A percentile compares a stretch with the other conserved stretches of the same genome.
Evolutionary conservation across 2,113 vertebrate genomes (phyloP).

Genomic region (western clawed frog (Xenopus tropicalis)): DNA sequence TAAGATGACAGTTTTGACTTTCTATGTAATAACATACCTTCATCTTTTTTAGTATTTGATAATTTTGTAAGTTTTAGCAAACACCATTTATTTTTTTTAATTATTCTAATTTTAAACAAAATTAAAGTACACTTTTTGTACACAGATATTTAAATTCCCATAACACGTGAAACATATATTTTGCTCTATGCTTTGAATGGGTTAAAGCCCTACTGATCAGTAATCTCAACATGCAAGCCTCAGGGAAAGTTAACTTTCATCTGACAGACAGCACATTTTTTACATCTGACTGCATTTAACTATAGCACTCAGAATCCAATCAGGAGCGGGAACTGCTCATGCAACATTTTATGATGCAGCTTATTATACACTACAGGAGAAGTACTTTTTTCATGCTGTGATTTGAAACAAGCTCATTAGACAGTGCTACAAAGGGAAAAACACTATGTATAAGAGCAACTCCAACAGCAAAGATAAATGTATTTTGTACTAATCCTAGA

Average conservation of each 20-base stretch:
- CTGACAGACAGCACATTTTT: slow-evolving; percentile 22
- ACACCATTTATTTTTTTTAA: too few relatives aligned
- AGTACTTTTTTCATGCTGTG: slow-evolving; percentile 17
- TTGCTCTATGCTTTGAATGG: not conserved
- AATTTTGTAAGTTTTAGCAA: too few relatives aligned
- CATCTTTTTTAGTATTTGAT: too few relatives aligned
- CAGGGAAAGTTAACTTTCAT: slow-evolving; percentile 41
- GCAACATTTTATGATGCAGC: slow-evolving; percentile 26
- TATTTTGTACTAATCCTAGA: not conserved
- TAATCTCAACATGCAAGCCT: slow-evolving; percentile 36
- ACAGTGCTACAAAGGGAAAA: slow-evolving; percentile 25
- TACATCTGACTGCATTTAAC: slow-evolving; percentile 33
- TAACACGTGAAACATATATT: too few relatives aligned
- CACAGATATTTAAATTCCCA: too few relatives aligned
- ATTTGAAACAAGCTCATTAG: slow-evolving; percentile 38
- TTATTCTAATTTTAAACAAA: too few relatives aligned
- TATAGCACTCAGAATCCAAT: slow-evolving; percentile 1
- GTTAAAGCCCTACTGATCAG: slow-evolving; percentile 27
- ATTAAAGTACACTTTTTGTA: too few relatives aligned
- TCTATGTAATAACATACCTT: too few relatives aligned
- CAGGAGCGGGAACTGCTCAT: slow-evolving; percentile 5
- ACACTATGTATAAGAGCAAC: slow-evolving; percentile 4
- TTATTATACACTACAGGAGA: slow-evolving; percentile 19
- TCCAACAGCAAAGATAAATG: slow-evolving; percentile 4
- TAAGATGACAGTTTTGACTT: too few relatives aligned